Percentiles rank a stretch among this genome's conserved stretches.
Evolutionary conservation across 2,113 vertebrate genomes (phyloP).

Genomic region (Poecile atricapillus): DNA sequence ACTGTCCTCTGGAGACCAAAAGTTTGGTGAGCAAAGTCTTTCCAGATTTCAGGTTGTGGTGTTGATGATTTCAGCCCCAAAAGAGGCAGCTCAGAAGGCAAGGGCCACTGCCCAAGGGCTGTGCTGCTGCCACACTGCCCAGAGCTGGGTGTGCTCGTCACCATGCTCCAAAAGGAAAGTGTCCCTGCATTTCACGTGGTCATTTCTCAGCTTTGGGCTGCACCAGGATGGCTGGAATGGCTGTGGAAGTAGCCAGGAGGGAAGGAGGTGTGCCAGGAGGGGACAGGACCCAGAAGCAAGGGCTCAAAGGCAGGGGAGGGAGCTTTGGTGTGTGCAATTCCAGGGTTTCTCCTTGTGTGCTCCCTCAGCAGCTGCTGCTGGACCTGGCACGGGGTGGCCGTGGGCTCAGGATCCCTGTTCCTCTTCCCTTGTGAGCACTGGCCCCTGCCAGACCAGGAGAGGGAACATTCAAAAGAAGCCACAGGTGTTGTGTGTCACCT

Average conservation of each 20-base stretch:
- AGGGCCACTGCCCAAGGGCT: neutral
- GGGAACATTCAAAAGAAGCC: neutral
- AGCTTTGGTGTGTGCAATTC: neutral
- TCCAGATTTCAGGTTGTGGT: neutral
- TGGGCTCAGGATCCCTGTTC: neutral
- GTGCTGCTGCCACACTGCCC: neutral
- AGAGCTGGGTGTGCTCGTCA: neutral
- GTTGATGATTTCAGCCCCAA: neutral
- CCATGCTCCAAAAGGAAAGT: neutral
- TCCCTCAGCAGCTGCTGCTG: neutral
- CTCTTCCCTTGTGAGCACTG: neutral
- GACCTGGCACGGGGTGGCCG: neutral
- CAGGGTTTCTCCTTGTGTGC: accelerated
- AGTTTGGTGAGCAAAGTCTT: neutral
- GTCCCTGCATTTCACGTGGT: accelerated
- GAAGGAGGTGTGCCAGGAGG: neutral
- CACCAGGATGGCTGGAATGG: neutral
- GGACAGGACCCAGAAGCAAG: neutral
- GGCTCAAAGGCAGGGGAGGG: neutral
- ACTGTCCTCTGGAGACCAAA: neutral
- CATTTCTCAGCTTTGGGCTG: neutral
- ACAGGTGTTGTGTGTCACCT: neutral
- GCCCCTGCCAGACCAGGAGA: neutral
- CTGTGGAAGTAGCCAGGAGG: neutral
- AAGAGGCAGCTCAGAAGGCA: neutral